Percentiles rank a stretch among this genome's conserved stretches.
These are phyloP conservation scores for Mycalesis mineus DNA, from an alignment of 2,888 invertebrate species.

Conservation along the genomic window DNA sequence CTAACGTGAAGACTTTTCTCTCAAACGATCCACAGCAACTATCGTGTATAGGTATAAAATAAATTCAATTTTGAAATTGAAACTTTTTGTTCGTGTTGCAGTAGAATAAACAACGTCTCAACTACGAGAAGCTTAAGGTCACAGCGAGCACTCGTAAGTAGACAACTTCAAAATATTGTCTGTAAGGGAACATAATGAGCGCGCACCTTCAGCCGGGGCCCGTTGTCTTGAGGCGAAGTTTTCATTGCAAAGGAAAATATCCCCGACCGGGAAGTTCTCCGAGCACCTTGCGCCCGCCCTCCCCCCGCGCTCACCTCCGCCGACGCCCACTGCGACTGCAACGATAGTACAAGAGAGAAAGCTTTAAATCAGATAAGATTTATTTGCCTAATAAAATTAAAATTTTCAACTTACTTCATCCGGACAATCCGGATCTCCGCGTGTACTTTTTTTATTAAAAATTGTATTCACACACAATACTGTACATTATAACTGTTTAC, in stretches of 20 bases:
- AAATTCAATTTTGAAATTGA: too few species aligned
- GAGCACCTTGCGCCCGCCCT: background rate
- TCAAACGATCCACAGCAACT: too few species aligned
- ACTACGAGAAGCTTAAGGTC: background rate
- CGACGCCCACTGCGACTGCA: background rate
- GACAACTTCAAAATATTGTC: background rate
- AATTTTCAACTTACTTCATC: too few species aligned
- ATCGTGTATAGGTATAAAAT: too few species aligned
- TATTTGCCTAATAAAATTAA: too few species aligned
- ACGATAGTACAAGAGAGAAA: background rate
- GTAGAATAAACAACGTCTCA: background rate
- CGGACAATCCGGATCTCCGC: too few species aligned
- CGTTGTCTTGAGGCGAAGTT: slow-evolving; percentile 5
- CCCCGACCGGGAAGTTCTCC: background rate
- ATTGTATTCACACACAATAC: too few species aligned
- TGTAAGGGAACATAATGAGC: background rate
- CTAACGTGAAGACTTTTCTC: too few species aligned
- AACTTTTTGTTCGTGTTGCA: background rate
- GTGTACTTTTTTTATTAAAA: too few species aligned
- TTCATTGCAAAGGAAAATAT: slow-evolving; percentile 19
- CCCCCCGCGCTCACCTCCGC: background rate
- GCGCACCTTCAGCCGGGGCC: background rate
- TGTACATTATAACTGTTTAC: too few species aligned
- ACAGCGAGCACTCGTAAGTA: too few species aligned
- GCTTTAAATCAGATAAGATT: too few species aligned